These are phyloP conservation scores for Telmatherina bonti DNA, from an alignment of 2,797 vertebrate species.

Conservation along the genomic window DNA sequence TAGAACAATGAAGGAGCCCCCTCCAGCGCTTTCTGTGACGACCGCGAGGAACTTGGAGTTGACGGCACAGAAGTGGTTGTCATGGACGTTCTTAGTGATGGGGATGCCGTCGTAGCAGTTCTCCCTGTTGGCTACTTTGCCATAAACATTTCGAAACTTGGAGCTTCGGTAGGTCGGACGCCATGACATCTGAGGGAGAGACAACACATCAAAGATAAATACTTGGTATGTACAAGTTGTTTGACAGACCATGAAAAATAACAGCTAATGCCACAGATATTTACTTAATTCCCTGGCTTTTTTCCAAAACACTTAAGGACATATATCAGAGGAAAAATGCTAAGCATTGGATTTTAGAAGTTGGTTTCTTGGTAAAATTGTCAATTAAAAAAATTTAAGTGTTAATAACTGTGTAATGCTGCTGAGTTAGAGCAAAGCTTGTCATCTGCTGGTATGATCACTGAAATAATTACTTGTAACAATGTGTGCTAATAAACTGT, in stretches of 20 bases:
- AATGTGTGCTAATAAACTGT: no score
- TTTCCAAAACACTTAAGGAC: neutral
- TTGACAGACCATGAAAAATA: neutral
- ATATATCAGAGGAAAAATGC: neutral
- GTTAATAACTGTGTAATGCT: no score
- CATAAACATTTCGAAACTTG: conserved; percentile 99
- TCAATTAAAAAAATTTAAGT: neutral
- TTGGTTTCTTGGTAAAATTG: neutral
- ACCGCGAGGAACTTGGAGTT: conserved; percentile 94
- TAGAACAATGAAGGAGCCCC: conserved; percentile 94
- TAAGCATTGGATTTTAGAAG: neutral
- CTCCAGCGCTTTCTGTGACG: conserved; percentile 94
- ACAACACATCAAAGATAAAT: neutral
- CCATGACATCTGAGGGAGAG: conserved; percentile 95
- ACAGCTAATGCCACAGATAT: neutral
- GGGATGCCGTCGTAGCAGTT: conserved; percentile 96
- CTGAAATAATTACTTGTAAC: no score
- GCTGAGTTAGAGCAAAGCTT: no score
- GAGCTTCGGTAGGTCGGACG: conserved; percentile 98
- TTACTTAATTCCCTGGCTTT: neutral
- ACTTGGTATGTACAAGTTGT: neutral
- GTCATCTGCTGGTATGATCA: no score
- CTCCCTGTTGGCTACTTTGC: conserved; percentile 95
- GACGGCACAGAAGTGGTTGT: conserved; percentile 98
- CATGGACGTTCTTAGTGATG: conserved; percentile 98